Conservation (phyloP, 37 sponge, comb jelly and placozoan species). For the Oopsacas minuta region DNA sequence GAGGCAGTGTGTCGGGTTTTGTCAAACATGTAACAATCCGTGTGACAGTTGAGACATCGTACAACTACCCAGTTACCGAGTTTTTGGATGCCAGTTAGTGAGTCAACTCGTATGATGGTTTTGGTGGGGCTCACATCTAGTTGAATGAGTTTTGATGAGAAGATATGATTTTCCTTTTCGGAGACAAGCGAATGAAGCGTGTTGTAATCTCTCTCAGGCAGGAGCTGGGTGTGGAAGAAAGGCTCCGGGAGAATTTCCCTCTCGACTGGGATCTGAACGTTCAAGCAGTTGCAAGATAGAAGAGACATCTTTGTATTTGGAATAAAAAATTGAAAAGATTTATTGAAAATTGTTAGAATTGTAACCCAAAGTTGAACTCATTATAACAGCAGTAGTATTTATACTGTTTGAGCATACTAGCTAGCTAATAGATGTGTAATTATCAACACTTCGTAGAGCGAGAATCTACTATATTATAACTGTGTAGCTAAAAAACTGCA, state of each 20-base stretch:
- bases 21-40: not conserved
- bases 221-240: not conserved
- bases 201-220: conserved; percentile 7
- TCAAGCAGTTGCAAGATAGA: conserved; percentile 10
- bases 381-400: not conserved
- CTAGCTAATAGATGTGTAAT: no score
- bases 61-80: not conserved
- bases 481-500: no score
- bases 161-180: not conserved
- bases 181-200: not conserved
- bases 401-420: no score
- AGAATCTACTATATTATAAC: no score
- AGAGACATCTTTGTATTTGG: conserved; percentile 5
- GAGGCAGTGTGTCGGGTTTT: not conserved
- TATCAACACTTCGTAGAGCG: no score
- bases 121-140: not conserved
- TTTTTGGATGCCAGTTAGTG: not conserved
- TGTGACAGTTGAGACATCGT: conserved; percentile 1
- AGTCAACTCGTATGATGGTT: not conserved
- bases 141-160: not conserved
- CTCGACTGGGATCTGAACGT: not conserved
- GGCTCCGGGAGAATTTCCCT: not conserved
- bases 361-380: not conserved
- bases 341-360: no score
- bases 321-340: no score